Evolutionary conservation across 2,888 invertebrate genomes (phyloP), one percentile per base, ranked within the genome.

Genomic region (Allolobophora icterica): DNA sequence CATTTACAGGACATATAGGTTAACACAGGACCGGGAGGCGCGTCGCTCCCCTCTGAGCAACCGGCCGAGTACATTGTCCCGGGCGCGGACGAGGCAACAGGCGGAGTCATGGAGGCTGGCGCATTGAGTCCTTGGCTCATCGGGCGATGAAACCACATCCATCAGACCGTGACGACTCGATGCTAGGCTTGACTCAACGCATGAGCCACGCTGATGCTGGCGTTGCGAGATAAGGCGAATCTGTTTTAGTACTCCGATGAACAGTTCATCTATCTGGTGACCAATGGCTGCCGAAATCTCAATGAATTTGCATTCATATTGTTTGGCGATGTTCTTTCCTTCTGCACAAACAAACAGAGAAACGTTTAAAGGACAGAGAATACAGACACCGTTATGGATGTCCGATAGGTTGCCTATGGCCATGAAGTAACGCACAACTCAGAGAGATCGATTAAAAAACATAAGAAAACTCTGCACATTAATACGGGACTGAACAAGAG

Each of bases 221-320:
- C 89, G 89, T 24, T 35, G 38, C 21, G 89, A 84, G 91, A 89
- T 45, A 34, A 98, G 96, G 90, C 98, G 96, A 94, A 98, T 98
- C 96, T 98, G 98, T 94, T 97, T 98, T 92, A 99, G 96, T 91
- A 98, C 97, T 0, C 99, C 99, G 40, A 98, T 98, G 89, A 99
- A 96, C 0, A 99, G 96, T 94, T 99, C 98, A 96, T 99, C 99
- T 45, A 99, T 98, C 95, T 99, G 98, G 96, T 99, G 98, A 96
- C 98, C 98, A 94, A 99, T 97, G n/a, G 98, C 98, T 24, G 98
- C 98, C 0, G 99, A 99, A 34, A 99, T 97, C 96, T 99, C 99
- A 93, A 98, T 97, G 96, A 98, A 98, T 95, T 98, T 99, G 91
- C 98, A 97, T 93, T 98, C 97, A 95, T 97, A 98, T 6, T 97